phyloP scores from a whole-genome alignment of 2,888 invertebrate species.

The Colostygia pectinataria region DNA sequence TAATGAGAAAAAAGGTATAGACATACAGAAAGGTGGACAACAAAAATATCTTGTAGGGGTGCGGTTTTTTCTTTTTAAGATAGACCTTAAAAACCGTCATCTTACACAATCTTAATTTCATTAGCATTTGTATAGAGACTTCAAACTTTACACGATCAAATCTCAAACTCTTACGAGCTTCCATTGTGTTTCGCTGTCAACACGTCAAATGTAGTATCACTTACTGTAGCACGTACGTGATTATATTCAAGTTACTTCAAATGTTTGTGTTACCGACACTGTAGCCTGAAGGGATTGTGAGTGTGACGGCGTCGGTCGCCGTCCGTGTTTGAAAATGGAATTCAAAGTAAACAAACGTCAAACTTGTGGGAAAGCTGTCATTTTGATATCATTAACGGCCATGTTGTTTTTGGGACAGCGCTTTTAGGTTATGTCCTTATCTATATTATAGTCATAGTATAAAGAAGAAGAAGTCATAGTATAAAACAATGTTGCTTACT shows the following conservation, averaged over 20 bases:
- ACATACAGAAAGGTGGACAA: too few relatives aligned
- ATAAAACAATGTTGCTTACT: too few relatives aligned
- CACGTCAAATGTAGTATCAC: slow-evolving; percentile 3
- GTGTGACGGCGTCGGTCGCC: slow-evolving; percentile 4
- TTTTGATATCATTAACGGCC: slow-evolving; percentile 6
- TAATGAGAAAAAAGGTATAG: too few relatives aligned
- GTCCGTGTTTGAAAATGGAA: slow-evolving; percentile 11
- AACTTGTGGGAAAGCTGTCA: slow-evolving; percentile 8
- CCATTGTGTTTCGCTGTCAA: background rate
- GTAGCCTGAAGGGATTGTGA: slow-evolving; percentile 15
- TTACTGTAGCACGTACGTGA: background rate
- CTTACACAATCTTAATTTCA: too few relatives aligned
- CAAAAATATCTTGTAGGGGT: too few relatives aligned
- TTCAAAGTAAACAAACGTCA: slow-evolving; percentile 14
- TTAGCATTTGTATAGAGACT: too few relatives aligned
- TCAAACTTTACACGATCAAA: too few relatives aligned
- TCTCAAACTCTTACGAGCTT: background rate
- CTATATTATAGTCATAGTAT: too few relatives aligned
- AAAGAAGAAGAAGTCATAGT: too few relatives aligned
- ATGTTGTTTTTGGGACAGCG: background rate
- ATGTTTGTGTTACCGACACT: slow-evolving; percentile 18
- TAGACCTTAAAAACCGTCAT: too few relatives aligned
- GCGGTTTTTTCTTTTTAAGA: too few relatives aligned
- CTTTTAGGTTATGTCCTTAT: background rate
- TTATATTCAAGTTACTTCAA: slow-evolving; percentile 12